Evolutionary conservation across 2,113 vertebrate species (phyloP), one percentile per base, ranked within the genome.

Genomic region (Plotosus lineatus): DNA sequence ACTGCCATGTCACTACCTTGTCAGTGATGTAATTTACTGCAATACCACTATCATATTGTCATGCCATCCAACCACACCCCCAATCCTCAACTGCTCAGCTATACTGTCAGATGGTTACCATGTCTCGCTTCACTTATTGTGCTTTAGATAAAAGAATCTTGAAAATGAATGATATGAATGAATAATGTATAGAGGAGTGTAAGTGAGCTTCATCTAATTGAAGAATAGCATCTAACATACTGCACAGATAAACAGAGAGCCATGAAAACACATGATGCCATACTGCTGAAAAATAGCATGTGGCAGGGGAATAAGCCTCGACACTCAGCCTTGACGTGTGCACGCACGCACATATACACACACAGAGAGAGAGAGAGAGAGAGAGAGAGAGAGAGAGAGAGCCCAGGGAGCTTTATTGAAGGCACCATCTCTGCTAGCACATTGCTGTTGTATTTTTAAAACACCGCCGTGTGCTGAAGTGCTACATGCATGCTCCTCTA

Each of bases 221-320:
- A 50, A 33, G 28, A 15, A 72, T 11, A 73, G 46, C 71, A 51
- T 74, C 72, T 76, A 73, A 11, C 58, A 51, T 44, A 10, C 10
- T 73, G 55, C 26, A 44, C 23, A 69, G 65, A 73, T 28, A 73
- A 73, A 51, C 46, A 51, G 69, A 73, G 46, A 73, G 46, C 46
- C 46, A 58, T 53, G 71, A 76, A 68, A 86, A 82, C 55, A 73
- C 73, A 86, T 77, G 74, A 86, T 69, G 80, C 81, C 71, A 78
- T 55, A 73, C 55, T 83, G 82, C 31, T 42, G 73, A 79, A 80
- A 83, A 65, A 78, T 38, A 76, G 31, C 5, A 12, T 14, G 48
- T 53, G 36, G 40, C 75, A 69, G 23, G 44, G 76, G 80, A 85
- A 75, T 77, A 82, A 51, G 51, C 51, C 40, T 19, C 17, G 14